Conservation (phyloP, 2,888 invertebrate genomes). For the Endomychus coccineus region DNA sequence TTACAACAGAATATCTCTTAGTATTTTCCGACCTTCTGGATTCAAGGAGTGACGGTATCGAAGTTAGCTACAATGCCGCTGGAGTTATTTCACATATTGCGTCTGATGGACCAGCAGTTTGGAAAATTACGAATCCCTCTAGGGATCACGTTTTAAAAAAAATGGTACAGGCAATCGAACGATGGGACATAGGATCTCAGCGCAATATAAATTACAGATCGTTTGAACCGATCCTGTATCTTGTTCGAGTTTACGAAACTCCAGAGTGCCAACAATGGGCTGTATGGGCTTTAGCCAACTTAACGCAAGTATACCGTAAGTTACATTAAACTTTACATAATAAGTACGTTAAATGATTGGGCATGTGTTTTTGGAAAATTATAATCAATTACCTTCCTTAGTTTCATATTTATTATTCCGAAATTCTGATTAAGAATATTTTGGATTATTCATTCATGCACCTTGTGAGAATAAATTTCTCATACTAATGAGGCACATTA, state of each 20-base stretch:
- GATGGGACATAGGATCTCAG: slow-evolving; percentile 81
- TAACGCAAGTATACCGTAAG: slow-evolving; percentile 88
- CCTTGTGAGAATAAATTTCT: too few species aligned
- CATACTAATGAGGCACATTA: too few species aligned
- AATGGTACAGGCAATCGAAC: slow-evolving; percentile 74
- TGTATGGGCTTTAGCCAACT: slow-evolving; percentile 93
- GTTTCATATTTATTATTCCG: too few species aligned
- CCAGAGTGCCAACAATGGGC: slow-evolving; percentile 95
- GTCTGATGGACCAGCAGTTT: slow-evolving; percentile 77
- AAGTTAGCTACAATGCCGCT: slow-evolving; percentile 94
- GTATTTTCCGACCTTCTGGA: slow-evolving; percentile 83
- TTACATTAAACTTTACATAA: too few species aligned
- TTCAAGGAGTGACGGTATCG: slow-evolving; percentile 86
- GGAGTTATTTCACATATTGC: slow-evolving; percentile 94
- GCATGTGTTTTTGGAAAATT: too few species aligned
- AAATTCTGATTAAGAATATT: too few species aligned
- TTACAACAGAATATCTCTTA: slow-evolving; percentile 75
- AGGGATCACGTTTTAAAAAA: slow-evolving; percentile 64
- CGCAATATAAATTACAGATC: slow-evolving; percentile 96
- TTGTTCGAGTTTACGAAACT: slow-evolving; percentile 76
- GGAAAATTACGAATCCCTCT: slow-evolving; percentile 68
- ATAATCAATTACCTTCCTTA: too few species aligned
- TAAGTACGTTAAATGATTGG: too few species aligned
- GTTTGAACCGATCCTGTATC: slow-evolving; percentile 85
- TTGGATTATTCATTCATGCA: too few species aligned